Conservation (phyloP, 2,888 invertebrate genomes). For the Ashinkailepas kermadecensis region DNA sequence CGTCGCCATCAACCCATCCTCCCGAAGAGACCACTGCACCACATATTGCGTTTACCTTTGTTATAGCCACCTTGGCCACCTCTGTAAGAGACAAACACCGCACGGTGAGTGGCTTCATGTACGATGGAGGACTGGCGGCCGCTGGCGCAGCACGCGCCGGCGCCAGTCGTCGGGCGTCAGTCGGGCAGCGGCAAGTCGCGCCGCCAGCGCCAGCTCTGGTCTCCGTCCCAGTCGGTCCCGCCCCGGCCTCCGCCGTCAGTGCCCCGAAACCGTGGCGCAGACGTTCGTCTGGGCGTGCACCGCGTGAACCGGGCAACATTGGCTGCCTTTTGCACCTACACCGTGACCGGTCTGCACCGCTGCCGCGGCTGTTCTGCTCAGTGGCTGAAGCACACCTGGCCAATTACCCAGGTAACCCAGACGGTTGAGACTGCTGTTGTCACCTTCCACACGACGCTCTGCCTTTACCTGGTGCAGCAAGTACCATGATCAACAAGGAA, state of each 20-base stretch:
- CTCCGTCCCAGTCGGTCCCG: neutral
- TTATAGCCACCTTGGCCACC: conserved; percentile 23
- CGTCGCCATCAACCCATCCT: neutral
- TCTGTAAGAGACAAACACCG: conserved; percentile 6
- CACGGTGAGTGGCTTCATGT: neutral
- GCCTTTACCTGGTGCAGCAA: too few relatives aligned
- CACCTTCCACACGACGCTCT: too few relatives aligned
- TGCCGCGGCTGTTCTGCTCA: too few relatives aligned
- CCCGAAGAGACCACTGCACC: neutral
- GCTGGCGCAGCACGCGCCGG: neutral
- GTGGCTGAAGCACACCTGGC: too few relatives aligned
- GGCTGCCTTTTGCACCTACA: too few relatives aligned
- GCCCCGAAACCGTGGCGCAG: too few relatives aligned
- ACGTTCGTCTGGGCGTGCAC: too few relatives aligned
- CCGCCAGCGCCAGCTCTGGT: neutral
- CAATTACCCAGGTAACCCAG: too few relatives aligned
- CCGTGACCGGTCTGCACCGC: too few relatives aligned
- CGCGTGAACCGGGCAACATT: too few relatives aligned
- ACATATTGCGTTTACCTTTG: conserved; percentile 13
- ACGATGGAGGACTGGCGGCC: neutral
- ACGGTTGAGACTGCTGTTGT: too few relatives aligned
- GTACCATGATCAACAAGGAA: too few relatives aligned
- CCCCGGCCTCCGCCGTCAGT: neutral
- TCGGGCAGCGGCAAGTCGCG: neutral
- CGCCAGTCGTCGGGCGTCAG: neutral